Conservation (phyloP, 2,888 invertebrate genomes). For the Sphaerophoria rueppellii region DNA sequence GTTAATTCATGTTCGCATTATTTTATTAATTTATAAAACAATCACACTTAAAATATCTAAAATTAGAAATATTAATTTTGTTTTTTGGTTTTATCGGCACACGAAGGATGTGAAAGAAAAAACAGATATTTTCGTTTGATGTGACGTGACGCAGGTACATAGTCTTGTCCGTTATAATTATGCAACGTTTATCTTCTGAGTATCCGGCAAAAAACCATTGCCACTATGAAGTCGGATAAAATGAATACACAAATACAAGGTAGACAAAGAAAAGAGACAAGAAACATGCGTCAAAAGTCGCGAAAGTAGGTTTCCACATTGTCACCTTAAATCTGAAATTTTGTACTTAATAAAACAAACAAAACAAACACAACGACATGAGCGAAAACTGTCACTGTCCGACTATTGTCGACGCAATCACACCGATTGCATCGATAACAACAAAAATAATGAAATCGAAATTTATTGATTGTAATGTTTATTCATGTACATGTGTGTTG, state of each 20-base stretch:
- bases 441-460: slow-evolving; percentile 58
- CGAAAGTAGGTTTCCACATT: slow-evolving; percentile 11
- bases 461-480: slow-evolving; percentile 11
- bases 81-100: no score
- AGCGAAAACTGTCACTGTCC: slow-evolving; percentile 56
- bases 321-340: not conserved
- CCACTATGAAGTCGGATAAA: not conserved
- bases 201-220: not conserved
- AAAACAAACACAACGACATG: not conserved
- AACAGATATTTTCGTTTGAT: no score
- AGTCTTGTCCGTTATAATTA: not conserved
- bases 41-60: no score
- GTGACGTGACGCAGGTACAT: no score
- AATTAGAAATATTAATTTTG: no score
- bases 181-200: not conserved
- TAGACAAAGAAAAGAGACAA: not conserved
- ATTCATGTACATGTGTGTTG: not conserved
- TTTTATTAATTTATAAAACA: no score
- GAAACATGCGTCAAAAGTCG: slow-evolving; percentile 2
- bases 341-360: slow-evolving; percentile 1
- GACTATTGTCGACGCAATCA: not conserved
- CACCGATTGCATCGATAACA: slow-evolving; percentile 37
- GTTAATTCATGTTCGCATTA: no score
- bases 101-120: no score
- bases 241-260: not conserved